phyloP scores from a whole-genome alignment of 2,888 invertebrate genomes.

The Ditula angustiorana region DNA sequence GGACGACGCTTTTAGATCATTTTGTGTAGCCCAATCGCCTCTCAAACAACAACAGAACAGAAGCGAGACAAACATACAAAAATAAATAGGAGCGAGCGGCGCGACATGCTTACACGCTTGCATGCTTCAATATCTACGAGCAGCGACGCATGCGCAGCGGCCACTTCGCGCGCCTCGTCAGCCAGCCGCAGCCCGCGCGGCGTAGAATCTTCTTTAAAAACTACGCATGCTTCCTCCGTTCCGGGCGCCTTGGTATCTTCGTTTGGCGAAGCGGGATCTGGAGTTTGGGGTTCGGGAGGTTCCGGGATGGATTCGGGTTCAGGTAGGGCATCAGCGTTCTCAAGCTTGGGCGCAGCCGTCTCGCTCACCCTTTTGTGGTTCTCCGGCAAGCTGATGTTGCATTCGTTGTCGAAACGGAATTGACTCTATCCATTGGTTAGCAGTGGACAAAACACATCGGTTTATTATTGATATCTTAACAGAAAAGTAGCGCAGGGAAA shows the following conservation, averaged over 20 bases:
- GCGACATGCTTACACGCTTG: conserved; percentile 89
- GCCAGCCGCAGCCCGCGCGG: conserved; percentile 76
- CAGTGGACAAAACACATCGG: conserved; percentile 63
- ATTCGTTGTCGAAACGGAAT: conserved; percentile 99
- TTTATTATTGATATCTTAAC: conserved; percentile 4
- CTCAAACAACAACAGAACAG: conserved; percentile 51
- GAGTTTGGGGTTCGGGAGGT: conserved; percentile 56
- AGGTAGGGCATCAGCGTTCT: conserved; percentile 58
- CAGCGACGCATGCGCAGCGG: conserved; percentile 82
- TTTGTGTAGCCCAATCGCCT: conserved; percentile 24
- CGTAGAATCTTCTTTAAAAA: conserved; percentile 77
- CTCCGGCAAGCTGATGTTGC: conserved; percentile 98
- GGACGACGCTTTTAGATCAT: too few relatives aligned
- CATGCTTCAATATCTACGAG: conserved; percentile 87
- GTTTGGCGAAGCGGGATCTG: conserved; percentile 61
- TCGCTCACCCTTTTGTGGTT: conserved; percentile 99
- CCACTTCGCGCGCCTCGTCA: conserved; percentile 81
- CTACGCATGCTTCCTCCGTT: conserved; percentile 75
- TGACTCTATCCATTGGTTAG: conserved; percentile 92
- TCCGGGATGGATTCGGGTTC: conserved; percentile 53
- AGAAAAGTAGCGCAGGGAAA: neutral
- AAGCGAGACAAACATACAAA: conserved; percentile 59
- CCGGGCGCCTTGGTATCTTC: conserved; percentile 66
- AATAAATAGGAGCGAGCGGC: conserved; percentile 69
- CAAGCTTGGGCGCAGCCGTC: conserved; percentile 76